phyloP scores from a whole-genome alignment of 2,888 invertebrate genomes.

The Campaea margaritaria region DNA sequence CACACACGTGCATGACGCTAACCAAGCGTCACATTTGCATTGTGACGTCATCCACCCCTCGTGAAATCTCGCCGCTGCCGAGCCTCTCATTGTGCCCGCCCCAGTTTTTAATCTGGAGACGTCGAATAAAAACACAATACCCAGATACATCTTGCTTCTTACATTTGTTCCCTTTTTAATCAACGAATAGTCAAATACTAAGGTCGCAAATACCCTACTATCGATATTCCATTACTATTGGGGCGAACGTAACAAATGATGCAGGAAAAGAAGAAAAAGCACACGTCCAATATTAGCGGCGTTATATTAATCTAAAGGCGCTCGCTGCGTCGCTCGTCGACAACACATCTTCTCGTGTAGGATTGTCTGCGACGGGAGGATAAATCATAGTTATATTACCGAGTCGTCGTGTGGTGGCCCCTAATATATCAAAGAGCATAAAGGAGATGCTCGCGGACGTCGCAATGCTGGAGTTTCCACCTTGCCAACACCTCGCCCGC shows the following conservation, averaged over 20 bases:
- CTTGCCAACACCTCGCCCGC: constrained; percentile 45
- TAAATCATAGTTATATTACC: constrained; percentile 75
- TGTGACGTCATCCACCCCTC: constrained; percentile 66
- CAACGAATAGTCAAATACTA: constrained; percentile 57
- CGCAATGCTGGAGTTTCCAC: constrained; percentile 47
- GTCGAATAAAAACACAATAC: constrained; percentile 79
- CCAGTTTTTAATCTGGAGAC: constrained; percentile 82
- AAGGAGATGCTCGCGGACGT: constrained; percentile 56
- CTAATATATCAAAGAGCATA: constrained; percentile 73
- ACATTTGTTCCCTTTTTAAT: constrained; percentile 70
- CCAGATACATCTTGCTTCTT: constrained; percentile 68
- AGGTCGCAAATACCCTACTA: constrained; percentile 43
- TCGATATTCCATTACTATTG: constrained; percentile 42
- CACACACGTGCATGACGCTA: constrained; percentile 45
- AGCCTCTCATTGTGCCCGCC: constrained; percentile 72
- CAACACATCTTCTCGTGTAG: constrained; percentile 63
- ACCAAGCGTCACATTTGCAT: constrained; percentile 66
- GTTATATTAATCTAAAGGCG: constrained; percentile 64
- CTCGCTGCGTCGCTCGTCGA: constrained; percentile 50
- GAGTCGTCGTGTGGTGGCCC: constrained; percentile 65
- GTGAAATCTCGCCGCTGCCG: constrained; percentile 58
- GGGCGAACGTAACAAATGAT: constrained; percentile 51
- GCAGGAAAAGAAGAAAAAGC: constrained; percentile 56
- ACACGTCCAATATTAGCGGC: constrained; percentile 59
- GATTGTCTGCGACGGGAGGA: constrained; percentile 62